Percentiles rank a stretch among this genome's conserved stretches.
These are phyloP conservation scores for Dolichotis patagonum DNA, from an alignment of 2,113 vertebrate genomes.

Conservation along the genomic window DNA sequence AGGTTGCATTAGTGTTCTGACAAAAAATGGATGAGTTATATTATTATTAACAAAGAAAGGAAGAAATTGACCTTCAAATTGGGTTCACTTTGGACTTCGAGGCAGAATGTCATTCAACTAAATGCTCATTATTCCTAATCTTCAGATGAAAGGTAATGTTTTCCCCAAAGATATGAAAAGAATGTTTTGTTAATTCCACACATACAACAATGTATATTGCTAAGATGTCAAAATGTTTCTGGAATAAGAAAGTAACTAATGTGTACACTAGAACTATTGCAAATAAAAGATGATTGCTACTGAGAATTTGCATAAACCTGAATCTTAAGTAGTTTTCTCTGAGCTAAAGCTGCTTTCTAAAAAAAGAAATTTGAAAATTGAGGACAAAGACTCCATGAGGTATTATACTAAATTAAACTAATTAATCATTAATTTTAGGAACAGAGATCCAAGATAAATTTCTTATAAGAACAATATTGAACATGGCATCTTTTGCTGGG, in stretches of 20 bases:
- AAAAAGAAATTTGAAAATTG: constrained; percentile 72
- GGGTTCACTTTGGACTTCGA: constrained; percentile 68
- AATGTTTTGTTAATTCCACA: constrained; percentile 70
- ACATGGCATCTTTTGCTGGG: constrained; percentile 47
- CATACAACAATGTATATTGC: constrained; percentile 57
- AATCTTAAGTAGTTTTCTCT: constrained; percentile 73
- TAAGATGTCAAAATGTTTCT: constrained; percentile 73
- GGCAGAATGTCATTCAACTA: constrained; percentile 61
- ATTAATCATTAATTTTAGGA: constrained; percentile 87
- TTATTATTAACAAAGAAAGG: constrained; percentile 74
- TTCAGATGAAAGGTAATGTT: constrained; percentile 70
- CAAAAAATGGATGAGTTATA: constrained; percentile 65
- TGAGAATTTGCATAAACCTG: constrained; percentile 77
- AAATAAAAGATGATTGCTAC: constrained; percentile 75
- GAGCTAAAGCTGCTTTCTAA: constrained; percentile 68
- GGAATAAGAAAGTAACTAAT: constrained; percentile 69
- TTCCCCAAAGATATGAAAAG: constrained; percentile 57
- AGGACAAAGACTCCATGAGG: constrained; percentile 78
- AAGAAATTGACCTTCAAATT: constrained; percentile 75
- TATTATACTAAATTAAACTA: constrained; percentile 87
- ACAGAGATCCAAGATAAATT: constrained; percentile 82
- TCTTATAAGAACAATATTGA: constrained; percentile 77
- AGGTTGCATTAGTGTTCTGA: constrained; percentile 55
- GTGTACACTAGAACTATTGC: constrained; percentile 72
- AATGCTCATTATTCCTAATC: constrained; percentile 73